Evolutionary conservation across 1,140 invertebrate species (phyloP).

Genomic region (Trichonephila clavipes): DNA sequence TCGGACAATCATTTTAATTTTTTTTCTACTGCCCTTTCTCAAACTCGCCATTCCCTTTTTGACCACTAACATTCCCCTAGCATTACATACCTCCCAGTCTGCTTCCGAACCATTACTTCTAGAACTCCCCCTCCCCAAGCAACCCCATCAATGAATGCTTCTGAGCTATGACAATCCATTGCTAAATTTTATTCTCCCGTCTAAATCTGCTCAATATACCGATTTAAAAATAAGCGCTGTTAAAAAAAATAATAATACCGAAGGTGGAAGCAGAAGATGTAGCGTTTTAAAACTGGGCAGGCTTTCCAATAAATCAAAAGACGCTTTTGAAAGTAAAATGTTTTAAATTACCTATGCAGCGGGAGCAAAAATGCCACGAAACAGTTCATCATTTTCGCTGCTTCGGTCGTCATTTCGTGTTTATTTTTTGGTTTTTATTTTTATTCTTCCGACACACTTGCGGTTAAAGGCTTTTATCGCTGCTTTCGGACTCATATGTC

Average conservation of each 20-base stretch:
- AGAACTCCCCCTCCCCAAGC: not conserved
- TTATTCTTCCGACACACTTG: slow-evolving; percentile 29
- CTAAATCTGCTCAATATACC: slow-evolving; percentile 48
- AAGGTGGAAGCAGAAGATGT: slow-evolving; percentile 23
- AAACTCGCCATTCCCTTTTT: slow-evolving; percentile 10
- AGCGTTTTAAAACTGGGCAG: slow-evolving; percentile 25
- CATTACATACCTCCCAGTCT: slow-evolving; percentile 1
- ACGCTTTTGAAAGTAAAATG: slow-evolving; percentile 73
- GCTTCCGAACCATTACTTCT: slow-evolving; percentile 60
- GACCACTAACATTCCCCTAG: slow-evolving; percentile 38
- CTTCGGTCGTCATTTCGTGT: slow-evolving; percentile 54
- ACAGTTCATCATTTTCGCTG: slow-evolving; percentile 71
- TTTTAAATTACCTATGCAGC: slow-evolving; percentile 76
- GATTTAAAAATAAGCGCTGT: slow-evolving; percentile 73
- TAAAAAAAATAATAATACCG: slow-evolving; percentile 46
- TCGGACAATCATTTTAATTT: slow-evolving; percentile 29
- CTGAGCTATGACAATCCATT: not conserved
- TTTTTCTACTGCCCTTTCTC: not conserved
- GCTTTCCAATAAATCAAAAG: slow-evolving; percentile 57
- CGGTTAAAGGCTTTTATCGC: slow-evolving; percentile 74
- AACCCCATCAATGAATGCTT: not conserved
- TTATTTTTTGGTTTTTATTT: slow-evolving; percentile 43
- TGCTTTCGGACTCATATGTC: slow-evolving; percentile 65
- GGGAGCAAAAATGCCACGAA: slow-evolving; percentile 53
- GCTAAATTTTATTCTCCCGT: not conserved